Evolutionary conservation across 1,140 invertebrate genomes (phyloP).

Genomic region (Drosophila parabipectinata): DNA sequence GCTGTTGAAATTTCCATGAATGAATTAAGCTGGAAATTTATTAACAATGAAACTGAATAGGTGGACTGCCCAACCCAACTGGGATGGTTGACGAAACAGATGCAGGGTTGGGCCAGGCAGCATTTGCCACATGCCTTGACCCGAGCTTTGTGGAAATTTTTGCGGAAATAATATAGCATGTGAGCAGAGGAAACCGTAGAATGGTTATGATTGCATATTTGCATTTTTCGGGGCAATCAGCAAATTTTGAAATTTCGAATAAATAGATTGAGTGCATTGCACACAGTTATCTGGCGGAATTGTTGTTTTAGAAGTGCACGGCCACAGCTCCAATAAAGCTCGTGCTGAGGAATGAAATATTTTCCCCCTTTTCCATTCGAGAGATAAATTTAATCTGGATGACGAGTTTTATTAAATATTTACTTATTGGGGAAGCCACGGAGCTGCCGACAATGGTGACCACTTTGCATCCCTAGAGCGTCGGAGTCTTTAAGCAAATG

Average conservation of each 20-base stretch:
- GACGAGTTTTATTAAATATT: constrained; percentile 1
- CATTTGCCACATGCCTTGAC: constrained; percentile 14
- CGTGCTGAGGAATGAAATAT: not conserved
- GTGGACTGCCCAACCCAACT: not conserved
- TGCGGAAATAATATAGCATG: constrained; percentile 1
- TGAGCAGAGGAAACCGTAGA: not conserved
- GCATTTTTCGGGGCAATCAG: constrained; percentile 34
- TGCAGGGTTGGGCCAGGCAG: constrained; percentile 2
- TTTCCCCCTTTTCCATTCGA: not conserved
- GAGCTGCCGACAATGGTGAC: not conserved
- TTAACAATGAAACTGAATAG: constrained; percentile 32
- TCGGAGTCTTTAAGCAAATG: constrained; percentile 22
- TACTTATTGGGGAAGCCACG: not conserved
- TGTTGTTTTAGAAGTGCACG: not conserved
- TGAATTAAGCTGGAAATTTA: constrained; percentile 44
- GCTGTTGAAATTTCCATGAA: constrained; percentile 29
- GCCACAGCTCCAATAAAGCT: not conserved
- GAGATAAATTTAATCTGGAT: not conserved
- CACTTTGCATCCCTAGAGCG: constrained; percentile 1
- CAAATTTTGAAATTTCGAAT: constrained; percentile 27
- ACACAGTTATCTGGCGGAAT: not conserved
- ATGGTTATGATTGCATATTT: constrained; percentile 36
- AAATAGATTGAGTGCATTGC: constrained; percentile 22
- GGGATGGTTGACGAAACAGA: not conserved
- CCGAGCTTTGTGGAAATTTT: constrained; percentile 5